Evolutionary conservation across 2,888 invertebrate species (phyloP).

Genomic region (Dolomedes plantarius): DNA sequence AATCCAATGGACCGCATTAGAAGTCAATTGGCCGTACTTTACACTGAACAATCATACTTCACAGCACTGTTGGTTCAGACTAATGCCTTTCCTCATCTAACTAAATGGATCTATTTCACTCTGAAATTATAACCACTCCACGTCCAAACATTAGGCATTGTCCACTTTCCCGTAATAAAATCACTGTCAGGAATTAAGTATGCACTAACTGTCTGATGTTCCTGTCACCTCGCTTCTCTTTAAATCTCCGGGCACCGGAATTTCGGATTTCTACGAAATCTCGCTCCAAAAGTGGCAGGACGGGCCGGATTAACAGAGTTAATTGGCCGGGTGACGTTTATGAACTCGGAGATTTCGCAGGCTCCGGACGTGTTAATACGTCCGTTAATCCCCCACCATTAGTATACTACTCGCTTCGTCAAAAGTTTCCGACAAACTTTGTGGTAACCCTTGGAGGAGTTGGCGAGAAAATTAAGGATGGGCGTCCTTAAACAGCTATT

Average conservation of each 20-base stretch:
- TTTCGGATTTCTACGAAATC: background rate
- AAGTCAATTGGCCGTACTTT: no score
- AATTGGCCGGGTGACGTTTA: slow-evolving; percentile 66
- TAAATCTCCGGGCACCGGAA: background rate
- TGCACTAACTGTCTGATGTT: background rate
- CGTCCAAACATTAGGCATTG: no score
- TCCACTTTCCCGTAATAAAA: background rate
- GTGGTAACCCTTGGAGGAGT: background rate
- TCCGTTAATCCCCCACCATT: slow-evolving; percentile 56
- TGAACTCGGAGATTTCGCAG: slow-evolving; percentile 54
- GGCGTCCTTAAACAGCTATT: no score
- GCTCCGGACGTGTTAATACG: slow-evolving; percentile 51
- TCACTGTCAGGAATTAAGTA: background rate
- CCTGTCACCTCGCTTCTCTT: background rate
- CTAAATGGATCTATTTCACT: no score
- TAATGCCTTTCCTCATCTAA: no score
- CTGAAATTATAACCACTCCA: no score
- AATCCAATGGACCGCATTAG: no score
- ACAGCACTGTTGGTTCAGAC: no score
- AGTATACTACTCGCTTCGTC: slow-evolving; percentile 20
- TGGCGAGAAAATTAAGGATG: no score
- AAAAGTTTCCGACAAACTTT: background rate
- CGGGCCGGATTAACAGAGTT: slow-evolving; percentile 47
- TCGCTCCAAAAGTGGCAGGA: slow-evolving; percentile 38
- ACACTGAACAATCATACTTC: no score